These are phyloP conservation scores for Drosophila teissieri DNA, from an alignment of 1,140 invertebrate genomes.

Conservation along the genomic window DNA sequence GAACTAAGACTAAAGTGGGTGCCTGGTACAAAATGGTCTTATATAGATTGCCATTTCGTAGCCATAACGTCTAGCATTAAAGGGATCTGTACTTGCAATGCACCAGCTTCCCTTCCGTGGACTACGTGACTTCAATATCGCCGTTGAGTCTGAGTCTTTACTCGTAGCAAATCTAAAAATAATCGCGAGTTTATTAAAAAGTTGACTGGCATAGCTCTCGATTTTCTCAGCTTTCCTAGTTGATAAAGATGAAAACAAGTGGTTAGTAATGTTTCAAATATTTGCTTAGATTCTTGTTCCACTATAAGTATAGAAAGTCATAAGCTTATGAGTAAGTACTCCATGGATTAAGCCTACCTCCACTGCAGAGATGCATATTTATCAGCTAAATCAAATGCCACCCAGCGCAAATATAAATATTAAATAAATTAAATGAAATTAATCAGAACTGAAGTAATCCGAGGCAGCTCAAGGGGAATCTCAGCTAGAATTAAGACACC, in stretches of 20 bases:
- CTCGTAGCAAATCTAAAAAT: not conserved
- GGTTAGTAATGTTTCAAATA: not conserved
- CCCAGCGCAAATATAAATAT: slow-evolving; percentile 4
- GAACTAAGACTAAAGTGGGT: not conserved
- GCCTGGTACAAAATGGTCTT: not conserved
- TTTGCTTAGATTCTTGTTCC: no score
- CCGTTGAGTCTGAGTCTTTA: slow-evolving; percentile 9
- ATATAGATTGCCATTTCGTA: not conserved
- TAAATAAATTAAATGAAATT: slow-evolving; percentile 15
- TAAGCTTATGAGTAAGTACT: no score
- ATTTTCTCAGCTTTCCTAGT: not conserved
- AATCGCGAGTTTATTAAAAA: not conserved
- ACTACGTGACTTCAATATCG: slow-evolving; percentile 59
- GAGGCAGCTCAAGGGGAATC: slow-evolving; percentile 1
- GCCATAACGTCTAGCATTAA: not conserved
- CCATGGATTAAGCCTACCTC: not conserved
- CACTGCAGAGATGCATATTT: not conserved
- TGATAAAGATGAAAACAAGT: not conserved
- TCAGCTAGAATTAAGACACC: slow-evolving; percentile 5
- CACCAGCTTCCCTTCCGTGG: slow-evolving; percentile 3
- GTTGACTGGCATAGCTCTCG: slow-evolving; percentile 10
- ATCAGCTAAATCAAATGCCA: not conserved
- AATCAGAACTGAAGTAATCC: slow-evolving; percentile 16
- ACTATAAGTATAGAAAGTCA: not conserved
- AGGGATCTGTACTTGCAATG: not conserved